Percentiles rank a stretch among this genome's conserved stretches.
Conservation (phyloP, 2,888 invertebrate species). For the Xestobium rufovillosum region DNA sequence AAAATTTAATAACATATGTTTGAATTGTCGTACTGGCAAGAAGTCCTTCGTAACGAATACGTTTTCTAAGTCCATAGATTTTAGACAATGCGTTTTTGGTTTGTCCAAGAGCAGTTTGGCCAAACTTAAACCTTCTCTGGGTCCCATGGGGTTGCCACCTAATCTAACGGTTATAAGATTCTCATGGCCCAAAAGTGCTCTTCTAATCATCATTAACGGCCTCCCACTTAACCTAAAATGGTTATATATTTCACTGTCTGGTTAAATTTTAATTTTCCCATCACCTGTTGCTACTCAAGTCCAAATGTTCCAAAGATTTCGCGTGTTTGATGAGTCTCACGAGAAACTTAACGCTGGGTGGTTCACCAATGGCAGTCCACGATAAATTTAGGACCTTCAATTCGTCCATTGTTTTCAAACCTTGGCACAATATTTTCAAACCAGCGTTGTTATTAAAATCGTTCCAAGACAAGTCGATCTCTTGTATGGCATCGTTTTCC, state of each 20-base stretch:
- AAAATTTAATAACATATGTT: no score
- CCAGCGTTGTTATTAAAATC: constrained; percentile 37
- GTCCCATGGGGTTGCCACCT: constrained; percentile 46
- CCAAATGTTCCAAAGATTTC: constrained; percentile 31
- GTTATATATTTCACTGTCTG: no score
- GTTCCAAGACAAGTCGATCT: constrained; percentile 50
- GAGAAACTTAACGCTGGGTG: constrained; percentile 31
- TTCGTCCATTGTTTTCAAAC: constrained; percentile 33
- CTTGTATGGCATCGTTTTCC: constrained; percentile 41
- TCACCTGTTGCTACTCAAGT: constrained; percentile 41
- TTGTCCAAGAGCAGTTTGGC: constrained; percentile 37
- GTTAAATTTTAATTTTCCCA: no score
- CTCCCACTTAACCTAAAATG: constrained; percentile 28
- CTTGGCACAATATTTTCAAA: constrained; percentile 38
- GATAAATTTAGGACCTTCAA: constrained; percentile 41
- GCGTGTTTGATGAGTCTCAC: constrained; percentile 29
- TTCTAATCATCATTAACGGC: constrained; percentile 37
- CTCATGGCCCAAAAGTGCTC: constrained; percentile 42
- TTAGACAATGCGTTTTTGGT: constrained; percentile 34
- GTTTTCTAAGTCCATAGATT: constrained; percentile 45
- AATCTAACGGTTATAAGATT: constrained; percentile 43
- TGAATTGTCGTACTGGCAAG: no score
- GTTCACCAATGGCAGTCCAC: constrained; percentile 44
- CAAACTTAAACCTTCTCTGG: constrained; percentile 43
- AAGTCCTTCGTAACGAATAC: constrained; percentile 43